Evolutionary conservation across 2,797 vertebrate species (phyloP), one percentile per base, ranked within the genome.

Genomic region (Pseudopleuronectes americanus): DNA sequence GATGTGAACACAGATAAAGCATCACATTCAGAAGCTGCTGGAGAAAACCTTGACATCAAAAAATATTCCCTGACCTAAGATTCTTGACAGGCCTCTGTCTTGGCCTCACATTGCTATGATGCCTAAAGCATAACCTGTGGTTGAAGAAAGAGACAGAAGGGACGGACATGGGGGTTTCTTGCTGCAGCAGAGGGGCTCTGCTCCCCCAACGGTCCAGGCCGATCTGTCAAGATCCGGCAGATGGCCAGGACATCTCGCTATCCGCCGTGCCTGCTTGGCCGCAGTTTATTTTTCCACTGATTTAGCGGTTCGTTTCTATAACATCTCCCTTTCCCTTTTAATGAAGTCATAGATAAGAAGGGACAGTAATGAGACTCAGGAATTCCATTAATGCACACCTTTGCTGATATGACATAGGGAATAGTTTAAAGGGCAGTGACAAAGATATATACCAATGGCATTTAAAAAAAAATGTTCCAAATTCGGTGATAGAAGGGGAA

Each of bases 271-370:
- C 80, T 36, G 81, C 67, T 76, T 41, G 83, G 36, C 83, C 65
- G 81, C 77, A 57, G 84, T 82, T 84, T 89, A 89, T 90, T 91
- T 91, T 91, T 89, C 83, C 87, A 89, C 84, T 90, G 89, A 91
- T 93, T 91, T 92, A 88, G 75, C 77, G 70, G 64, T 81, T 79
- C 61, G 79, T 87, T 87, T 89, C 90, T 91, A 48, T 89, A 79
- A 89, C 77, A 56, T 83, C 76, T 75, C 56, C 81, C 56, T 71
- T 10, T 43, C 28, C 43, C 33, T 84, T 68, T 83, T 71, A 87
- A 81, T 60, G 63, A 58, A 87, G 73, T 54, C 66, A 0, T 3
- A 76, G 90, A 88, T 84, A 82, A 88, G 68, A n/a, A 33, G 54
- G 48, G 64, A 60, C 21, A 53, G 68, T 8, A 14, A 64, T 59